Conservation (phyloP, 2,113 vertebrate genomes). For the Romanogobio albipinnatus region DNA sequence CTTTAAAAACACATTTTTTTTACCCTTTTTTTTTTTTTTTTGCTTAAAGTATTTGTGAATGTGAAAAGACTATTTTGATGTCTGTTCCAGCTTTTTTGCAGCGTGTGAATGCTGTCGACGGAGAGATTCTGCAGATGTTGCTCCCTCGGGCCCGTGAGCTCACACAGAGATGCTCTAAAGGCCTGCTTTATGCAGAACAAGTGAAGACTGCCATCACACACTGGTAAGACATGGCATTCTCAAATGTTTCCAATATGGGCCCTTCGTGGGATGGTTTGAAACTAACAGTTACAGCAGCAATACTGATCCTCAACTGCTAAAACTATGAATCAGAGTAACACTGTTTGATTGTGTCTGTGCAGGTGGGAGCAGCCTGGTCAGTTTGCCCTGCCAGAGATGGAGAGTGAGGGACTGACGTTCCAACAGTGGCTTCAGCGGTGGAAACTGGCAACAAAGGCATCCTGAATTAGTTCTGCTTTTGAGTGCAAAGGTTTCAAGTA, state of each 20-base stretch:
- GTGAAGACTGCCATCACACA: constrained; percentile 72
- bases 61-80: too few relatives aligned
- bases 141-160: constrained; percentile 70
- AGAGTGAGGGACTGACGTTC: constrained; percentile 71
- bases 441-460: constrained; percentile 70
- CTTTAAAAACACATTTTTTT: too few relatives aligned
- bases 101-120: constrained; percentile 68
- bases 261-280: not conserved
- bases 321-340: not conserved
- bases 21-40: too few relatives aligned
- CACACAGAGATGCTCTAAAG: constrained; percentile 64
- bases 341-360: constrained; percentile 13
- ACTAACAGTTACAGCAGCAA: not conserved
- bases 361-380: constrained; percentile 84
- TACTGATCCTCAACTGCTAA: not conserved
- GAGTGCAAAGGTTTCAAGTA: not conserved
- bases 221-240: constrained; percentile 73
- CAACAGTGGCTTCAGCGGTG: constrained; percentile 80
- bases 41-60: too few relatives aligned
- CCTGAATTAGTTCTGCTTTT: not conserved
- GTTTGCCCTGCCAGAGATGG: constrained; percentile 70
- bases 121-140: constrained; percentile 67
- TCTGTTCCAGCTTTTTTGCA: constrained; percentile 69
- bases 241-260: not conserved
- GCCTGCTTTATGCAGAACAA: constrained; percentile 65